Evolutionary conservation across 2,113 vertebrate species (phyloP).

Genomic region (Lophochroa leadbeateri): DNA sequence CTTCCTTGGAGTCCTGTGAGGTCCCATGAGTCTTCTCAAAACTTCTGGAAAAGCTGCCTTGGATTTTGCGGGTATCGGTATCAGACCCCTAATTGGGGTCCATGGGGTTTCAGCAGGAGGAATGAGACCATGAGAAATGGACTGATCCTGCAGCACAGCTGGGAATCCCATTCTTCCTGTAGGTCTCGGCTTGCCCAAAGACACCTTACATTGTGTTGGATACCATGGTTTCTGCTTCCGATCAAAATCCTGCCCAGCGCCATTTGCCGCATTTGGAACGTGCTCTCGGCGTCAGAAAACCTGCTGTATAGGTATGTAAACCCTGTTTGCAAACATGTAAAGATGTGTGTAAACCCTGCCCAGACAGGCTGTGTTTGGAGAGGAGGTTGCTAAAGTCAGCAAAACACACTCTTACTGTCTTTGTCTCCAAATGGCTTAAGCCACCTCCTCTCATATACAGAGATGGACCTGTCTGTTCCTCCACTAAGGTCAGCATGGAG

Average conservation of each 20-base stretch:
- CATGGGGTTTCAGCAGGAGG: not conserved
- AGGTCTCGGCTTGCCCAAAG: conserved; percentile 8
- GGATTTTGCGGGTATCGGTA: not conserved
- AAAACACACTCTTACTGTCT: not conserved
- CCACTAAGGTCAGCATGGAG: not conserved
- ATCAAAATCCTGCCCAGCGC: not conserved
- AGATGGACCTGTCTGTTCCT: not conserved
- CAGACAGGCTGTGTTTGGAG: not conserved
- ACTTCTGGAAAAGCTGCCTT: not conserved
- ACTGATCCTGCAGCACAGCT: not conserved
- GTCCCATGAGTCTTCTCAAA: not conserved
- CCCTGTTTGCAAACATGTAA: not conserved
- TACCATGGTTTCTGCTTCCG: conserved; percentile 3
- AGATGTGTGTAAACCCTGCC: not conserved
- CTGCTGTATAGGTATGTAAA: not conserved
- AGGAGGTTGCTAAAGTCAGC: not conserved
- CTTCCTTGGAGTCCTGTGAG: not conserved
- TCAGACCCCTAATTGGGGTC: not conserved
- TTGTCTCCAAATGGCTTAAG: not conserved
- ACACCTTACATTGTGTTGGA: not conserved
- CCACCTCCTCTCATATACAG: not conserved
- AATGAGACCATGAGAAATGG: not conserved
- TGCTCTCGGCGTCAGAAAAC: not conserved
- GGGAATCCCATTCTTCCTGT: not conserved
- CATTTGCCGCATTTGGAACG: not conserved